Evolutionary conservation across 1,140 invertebrate genomes (phyloP), one percentile per base, ranked within the genome.

Genomic region (Pantala flavescens): DNA sequence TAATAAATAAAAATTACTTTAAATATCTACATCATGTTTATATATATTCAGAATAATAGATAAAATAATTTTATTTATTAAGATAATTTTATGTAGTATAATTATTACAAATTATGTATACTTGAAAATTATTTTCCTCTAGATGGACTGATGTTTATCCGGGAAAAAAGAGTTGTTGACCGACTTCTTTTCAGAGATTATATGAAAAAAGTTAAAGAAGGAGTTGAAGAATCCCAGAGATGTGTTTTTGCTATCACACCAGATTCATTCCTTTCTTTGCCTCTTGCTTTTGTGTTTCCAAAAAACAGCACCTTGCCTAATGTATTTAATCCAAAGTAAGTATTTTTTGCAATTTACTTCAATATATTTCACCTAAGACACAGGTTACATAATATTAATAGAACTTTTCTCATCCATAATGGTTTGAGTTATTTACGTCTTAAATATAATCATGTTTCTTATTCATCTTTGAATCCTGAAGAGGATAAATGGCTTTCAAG

Each of bases 221-320:
- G 43, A 23, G 42, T 75, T 73, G 73, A 71, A 43, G 77, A 75
- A 36, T 82, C 82, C 7, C 78, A 88, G 0, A 85, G 90, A 73
- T 93, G 91, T 78, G 87, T 88, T 0, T 93, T 88, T 78, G 91
- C 92, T 0, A 85, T 91, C 21, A 90, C 90, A 43, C 87, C 87
- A 9, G 84, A 86, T 24, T 79, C 86, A 11, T 89, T 92, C 75
- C 85, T 90, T 75, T 85, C 82, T 23, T 86, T 85, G 76, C 84
- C 85, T 21, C 85, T 90, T 74, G 89, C 87, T 0, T 93, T 94
- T 79, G 90, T 87, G 0, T 93, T 89, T 81, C 86, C 86, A 0
- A 82, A 83, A 11, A 84, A 86, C 23, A 89, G 88, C 10, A 84
- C 84, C 19, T 81, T 90, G 23, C 82, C 83, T 70, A 76, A 78